phyloP scores from a whole-genome alignment of 2,113 vertebrate genomes.

The Apus apus region DNA sequence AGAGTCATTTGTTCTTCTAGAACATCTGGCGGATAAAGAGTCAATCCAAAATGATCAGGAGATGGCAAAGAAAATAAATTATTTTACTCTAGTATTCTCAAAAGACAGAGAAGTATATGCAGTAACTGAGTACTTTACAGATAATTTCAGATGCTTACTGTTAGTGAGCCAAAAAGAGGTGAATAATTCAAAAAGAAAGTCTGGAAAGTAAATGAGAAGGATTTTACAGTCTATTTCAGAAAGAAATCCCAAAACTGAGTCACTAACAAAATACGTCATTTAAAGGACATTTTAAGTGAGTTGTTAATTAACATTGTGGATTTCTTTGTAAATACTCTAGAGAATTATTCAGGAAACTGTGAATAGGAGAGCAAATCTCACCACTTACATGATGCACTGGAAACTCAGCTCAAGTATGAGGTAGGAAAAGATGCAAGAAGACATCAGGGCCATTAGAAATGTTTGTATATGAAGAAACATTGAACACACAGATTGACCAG shows the following conservation, averaged over 20 bases:
- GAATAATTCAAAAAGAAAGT: conserved; percentile 29
- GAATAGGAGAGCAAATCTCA: background rate
- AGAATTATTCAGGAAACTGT: conserved; percentile 9
- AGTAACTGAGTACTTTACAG: conserved; percentile 49
- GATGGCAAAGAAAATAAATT: conserved; percentile 56
- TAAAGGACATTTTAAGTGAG: conserved; percentile 13
- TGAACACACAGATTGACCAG: background rate
- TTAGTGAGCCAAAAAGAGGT: conserved; percentile 18
- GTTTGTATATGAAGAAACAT: background rate
- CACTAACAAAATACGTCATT: background rate
- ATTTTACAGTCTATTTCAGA: conserved; percentile 12
- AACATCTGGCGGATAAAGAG: conserved; percentile 13
- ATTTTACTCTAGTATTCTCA: conserved; percentile 42
- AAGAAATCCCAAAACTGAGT: background rate
- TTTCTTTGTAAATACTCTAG: background rate
- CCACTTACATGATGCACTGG: background rate
- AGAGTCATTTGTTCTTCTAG: conserved; percentile 24
- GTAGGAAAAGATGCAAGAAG: background rate
- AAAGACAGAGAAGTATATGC: conserved; percentile 58
- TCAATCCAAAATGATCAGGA: conserved; percentile 45
- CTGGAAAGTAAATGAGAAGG: conserved; percentile 18
- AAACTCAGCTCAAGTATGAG: background rate
- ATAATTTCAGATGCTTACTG: conserved; percentile 33
- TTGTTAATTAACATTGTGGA: conserved; percentile 2
- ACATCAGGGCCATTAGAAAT: background rate